These are phyloP conservation scores for Papilio demoleus DNA, from an alignment of 2,888 invertebrate genomes.

Conservation along the genomic window DNA sequence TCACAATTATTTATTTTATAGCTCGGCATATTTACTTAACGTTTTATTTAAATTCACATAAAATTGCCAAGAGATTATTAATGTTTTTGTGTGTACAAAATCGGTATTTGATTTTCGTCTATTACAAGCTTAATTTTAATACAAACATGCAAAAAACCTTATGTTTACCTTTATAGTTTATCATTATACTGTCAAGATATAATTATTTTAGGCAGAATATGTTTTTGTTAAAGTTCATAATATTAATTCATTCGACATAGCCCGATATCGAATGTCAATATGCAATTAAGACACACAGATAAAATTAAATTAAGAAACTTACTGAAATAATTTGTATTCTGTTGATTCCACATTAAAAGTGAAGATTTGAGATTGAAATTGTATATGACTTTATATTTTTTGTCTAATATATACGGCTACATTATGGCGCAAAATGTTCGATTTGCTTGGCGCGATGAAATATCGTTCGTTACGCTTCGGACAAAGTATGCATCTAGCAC, in stretches of 20 bases:
- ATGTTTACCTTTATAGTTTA: conserved; percentile 3
- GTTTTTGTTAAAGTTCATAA: not conserved
- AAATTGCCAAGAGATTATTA: not conserved
- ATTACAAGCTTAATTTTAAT: conserved; percentile 13
- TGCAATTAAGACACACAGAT: not conserved
- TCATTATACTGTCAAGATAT: conserved; percentile 24
- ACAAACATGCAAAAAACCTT: not conserved
- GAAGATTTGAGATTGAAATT: too few relatives aligned
- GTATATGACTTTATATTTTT: too few relatives aligned
- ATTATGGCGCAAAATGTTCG: too few relatives aligned
- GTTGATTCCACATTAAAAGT: too few relatives aligned
- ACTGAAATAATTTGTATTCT: not conserved
- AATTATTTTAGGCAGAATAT: conserved; percentile 6
- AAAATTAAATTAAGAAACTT: too few relatives aligned
- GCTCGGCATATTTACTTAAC: not conserved
- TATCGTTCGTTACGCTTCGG: too few relatives aligned
- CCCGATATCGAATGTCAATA: not conserved
- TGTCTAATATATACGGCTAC: too few relatives aligned
- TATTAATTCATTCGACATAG: not conserved
- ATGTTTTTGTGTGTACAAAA: not conserved
- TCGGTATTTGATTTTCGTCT: conserved; percentile 5
- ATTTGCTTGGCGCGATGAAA: too few relatives aligned
- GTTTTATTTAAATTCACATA: not conserved
- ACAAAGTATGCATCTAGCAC: too few relatives aligned
- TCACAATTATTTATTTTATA: not conserved